These are phyloP conservation scores for Hypsopygia costalis DNA, from an alignment of 2,888 invertebrate species.

Conservation along the genomic window DNA sequence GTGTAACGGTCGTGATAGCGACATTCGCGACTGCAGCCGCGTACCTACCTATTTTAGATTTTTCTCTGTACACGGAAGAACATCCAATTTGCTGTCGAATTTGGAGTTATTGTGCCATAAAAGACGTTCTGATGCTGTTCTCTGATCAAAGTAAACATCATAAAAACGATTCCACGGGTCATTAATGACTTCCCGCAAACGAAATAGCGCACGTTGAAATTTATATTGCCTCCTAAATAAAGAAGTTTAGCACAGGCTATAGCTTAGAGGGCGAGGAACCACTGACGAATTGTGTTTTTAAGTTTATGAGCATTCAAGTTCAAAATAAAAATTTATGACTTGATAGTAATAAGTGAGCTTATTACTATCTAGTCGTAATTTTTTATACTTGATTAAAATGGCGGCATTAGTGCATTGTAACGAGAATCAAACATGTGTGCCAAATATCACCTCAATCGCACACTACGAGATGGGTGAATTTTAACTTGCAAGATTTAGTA, in stretches of 20 bases:
- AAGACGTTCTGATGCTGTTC: conserved; percentile 57
- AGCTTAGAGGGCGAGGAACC: not conserved
- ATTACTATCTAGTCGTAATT: no score
- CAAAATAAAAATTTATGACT: no score
- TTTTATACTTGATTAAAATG: no score
- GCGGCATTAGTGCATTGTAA: no score
- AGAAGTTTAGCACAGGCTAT: conserved; percentile 20
- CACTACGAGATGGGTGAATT: no score
- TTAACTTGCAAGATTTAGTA: no score
- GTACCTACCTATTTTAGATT: conserved; percentile 3
- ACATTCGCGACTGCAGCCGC: no score
- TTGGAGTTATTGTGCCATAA: conserved; percentile 59
- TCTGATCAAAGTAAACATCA: conserved; percentile 68
- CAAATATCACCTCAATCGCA: no score
- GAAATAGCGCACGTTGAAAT: conserved; percentile 52
- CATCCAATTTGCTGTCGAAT: conserved; percentile 50
- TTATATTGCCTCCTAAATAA: conserved; percentile 36
- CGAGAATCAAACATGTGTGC: no score
- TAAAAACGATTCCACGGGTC: conserved; percentile 68
- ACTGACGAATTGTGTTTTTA: no score
- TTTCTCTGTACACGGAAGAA: conserved; percentile 21
- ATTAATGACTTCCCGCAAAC: conserved; percentile 61
- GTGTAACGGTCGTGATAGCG: not conserved
- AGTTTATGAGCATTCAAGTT: no score
- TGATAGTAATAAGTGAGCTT: no score